Percentiles rank a stretch among this genome's conserved stretches.
phyloP scores from a whole-genome alignment of 35 echinoderm and acorn worm genomes.

The Lytechinus variegatus region DNA sequence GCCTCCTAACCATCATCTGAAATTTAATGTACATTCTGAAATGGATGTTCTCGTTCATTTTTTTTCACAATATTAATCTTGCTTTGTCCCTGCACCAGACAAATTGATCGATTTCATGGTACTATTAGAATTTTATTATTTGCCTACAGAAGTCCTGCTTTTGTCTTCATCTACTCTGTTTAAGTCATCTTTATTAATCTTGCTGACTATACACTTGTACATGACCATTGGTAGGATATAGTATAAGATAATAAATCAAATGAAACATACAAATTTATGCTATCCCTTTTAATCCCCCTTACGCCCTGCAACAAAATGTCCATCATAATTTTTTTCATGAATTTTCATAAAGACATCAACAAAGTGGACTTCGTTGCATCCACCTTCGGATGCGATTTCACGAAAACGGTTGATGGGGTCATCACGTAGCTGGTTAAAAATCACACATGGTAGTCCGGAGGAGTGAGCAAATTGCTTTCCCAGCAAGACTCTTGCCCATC shows the following conservation, averaged over 20 bases:
- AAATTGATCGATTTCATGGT: background rate
- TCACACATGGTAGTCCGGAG: constrained; percentile 16
- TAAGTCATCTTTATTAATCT: background rate
- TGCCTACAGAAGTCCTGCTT: background rate
- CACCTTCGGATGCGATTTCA: background rate
- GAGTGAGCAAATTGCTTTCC: constrained; percentile 47
- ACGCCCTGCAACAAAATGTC: background rate
- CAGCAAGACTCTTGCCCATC: constrained; percentile 35
- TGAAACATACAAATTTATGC: background rate
- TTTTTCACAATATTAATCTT: background rate
- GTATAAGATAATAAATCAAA: background rate
- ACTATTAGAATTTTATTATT: background rate
- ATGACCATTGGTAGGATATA: background rate
- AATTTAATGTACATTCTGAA: background rate
- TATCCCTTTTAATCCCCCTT: background rate
- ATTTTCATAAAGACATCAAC: background rate
- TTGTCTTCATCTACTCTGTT: background rate
- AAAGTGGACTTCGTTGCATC: background rate
- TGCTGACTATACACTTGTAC: no score
- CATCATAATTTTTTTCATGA: background rate
- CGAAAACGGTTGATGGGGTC: background rate
- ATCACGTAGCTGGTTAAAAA: constrained; percentile 8
- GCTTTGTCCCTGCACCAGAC: background rate
- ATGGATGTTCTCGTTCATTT: background rate
- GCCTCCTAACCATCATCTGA: background rate